Evolutionary conservation across 2,797 vertebrate genomes (phyloP).

Genomic region (Urosaurus nigricauda): DNA sequence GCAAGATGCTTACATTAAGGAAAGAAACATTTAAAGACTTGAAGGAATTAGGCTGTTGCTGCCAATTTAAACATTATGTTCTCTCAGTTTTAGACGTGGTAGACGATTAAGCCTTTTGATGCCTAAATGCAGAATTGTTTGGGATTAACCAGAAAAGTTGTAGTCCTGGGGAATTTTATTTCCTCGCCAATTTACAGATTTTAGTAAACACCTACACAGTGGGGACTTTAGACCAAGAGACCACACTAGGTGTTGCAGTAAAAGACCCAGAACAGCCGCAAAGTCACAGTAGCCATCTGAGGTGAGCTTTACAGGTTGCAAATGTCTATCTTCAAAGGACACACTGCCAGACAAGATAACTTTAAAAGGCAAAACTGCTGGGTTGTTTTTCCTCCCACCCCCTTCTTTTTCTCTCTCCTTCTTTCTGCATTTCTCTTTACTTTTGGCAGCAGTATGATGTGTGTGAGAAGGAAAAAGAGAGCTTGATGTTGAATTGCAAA

Average conservation of each 20-base stretch:
- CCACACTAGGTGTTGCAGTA: conserved; percentile 1
- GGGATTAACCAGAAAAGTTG: conserved; percentile 58
- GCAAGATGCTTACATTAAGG: conserved; percentile 48
- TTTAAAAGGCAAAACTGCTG: conserved; percentile 73
- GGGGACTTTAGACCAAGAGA: conserved; percentile 37
- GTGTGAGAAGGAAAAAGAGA: conserved; percentile 46
- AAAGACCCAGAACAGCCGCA: conserved; percentile 61
- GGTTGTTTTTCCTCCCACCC: not conserved
- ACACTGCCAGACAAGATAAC: conserved; percentile 66
- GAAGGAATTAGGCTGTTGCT: conserved; percentile 62
- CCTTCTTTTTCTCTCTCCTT: not conserved
- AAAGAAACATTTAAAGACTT: conserved; percentile 48
- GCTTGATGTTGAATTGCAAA: conserved; percentile 64
- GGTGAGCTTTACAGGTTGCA: conserved; percentile 65
- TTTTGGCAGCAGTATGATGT: conserved; percentile 58
- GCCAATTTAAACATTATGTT: conserved; percentile 50
- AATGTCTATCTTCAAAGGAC: conserved; percentile 67
- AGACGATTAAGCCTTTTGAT: conserved; percentile 63
- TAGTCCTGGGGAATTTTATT: conserved; percentile 9
- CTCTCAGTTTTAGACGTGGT: conserved; percentile 52
- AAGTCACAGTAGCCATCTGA: conserved; percentile 59
- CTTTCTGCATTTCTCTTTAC: conserved; percentile 56
- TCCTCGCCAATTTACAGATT: conserved; percentile 56
- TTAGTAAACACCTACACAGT: conserved; percentile 50
- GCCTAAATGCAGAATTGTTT: conserved; percentile 40